Percentiles rank a stretch among this genome's conserved stretches.
phyloP scores from a whole-genome alignment of 2,888 invertebrate species.

The Tryphoninae sp. region DNA sequence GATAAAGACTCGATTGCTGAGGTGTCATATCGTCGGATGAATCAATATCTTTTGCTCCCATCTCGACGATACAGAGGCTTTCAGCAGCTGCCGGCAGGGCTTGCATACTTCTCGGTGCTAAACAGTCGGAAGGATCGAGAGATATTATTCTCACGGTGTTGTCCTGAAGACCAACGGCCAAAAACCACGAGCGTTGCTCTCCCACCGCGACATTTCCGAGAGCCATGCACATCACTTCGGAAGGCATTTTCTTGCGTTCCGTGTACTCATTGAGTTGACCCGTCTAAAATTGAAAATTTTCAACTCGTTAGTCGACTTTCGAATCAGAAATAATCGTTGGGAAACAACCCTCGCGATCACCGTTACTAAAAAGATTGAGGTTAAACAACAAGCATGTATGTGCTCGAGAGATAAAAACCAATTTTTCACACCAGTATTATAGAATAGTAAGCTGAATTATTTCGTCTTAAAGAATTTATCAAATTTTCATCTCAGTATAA shows the following conservation, averaged over 20 bases:
- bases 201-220: conserved; percentile 97
- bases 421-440: no score
- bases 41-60: conserved; percentile 88
- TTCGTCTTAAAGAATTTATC: no score
- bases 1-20: conserved; percentile 89
- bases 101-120: conserved; percentile 97
- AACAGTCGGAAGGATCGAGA: conserved; percentile 96
- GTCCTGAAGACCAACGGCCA: conserved; percentile 97
- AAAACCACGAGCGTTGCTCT: conserved; percentile 96
- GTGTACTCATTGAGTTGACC: conserved; percentile 99
- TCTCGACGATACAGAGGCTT: conserved; percentile 97
- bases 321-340: no score
- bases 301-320: neutral
- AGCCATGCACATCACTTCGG: conserved; percentile 99
- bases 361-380: no score
- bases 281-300: conserved; percentile 84
- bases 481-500: no score
- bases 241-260: conserved; percentile 97
- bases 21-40: conserved; percentile 83
- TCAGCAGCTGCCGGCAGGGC: conserved; percentile 97
- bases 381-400: no score
- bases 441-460: no score
- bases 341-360: no score
- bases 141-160: conserved; percentile 99
- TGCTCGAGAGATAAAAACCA: no score